Conservation (phyloP, 2,113 vertebrate genomes). For the Salvelinus alpinus region DNA sequence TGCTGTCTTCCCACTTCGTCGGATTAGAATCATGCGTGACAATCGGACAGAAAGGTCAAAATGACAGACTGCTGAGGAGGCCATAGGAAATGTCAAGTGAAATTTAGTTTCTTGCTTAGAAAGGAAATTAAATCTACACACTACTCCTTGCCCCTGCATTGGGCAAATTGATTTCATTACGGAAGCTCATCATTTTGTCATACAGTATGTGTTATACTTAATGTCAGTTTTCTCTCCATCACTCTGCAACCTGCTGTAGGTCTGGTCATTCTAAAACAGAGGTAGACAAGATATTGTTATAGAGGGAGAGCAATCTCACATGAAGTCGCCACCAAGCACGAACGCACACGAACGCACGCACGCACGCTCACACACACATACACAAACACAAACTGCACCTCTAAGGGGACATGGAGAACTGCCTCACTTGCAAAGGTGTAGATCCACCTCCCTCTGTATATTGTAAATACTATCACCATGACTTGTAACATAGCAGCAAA, state of each 20-base stretch:
- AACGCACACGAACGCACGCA: too few species aligned
- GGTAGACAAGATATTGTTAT: too few species aligned
- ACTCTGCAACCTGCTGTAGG: too few species aligned
- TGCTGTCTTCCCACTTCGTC: background rate
- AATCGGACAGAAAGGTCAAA: constrained; percentile 23
- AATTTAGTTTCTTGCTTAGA: background rate
- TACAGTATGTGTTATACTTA: background rate
- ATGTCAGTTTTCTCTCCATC: too few species aligned
- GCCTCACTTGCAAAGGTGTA: background rate
- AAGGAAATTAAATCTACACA: constrained; percentile 4
- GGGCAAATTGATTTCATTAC: background rate
- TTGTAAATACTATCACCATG: constrained; percentile 2
- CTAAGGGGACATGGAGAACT: background rate
- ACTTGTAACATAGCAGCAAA: background rate
- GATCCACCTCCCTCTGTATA: background rate
- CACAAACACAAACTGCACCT: too few species aligned
- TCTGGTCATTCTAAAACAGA: too few species aligned
- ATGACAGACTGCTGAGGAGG: constrained; percentile 8
- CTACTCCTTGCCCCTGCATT: background rate
- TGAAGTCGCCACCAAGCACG: too few species aligned
- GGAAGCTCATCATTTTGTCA: background rate
- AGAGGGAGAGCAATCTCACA: too few species aligned
- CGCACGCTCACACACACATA: too few species aligned
- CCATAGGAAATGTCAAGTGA: constrained; percentile 16
- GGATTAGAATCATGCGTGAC: constrained; percentile 1